phyloP scores from a whole-genome alignment of 2,113 vertebrate genomes.

The Paramisgurnus dabryanus region DNA sequence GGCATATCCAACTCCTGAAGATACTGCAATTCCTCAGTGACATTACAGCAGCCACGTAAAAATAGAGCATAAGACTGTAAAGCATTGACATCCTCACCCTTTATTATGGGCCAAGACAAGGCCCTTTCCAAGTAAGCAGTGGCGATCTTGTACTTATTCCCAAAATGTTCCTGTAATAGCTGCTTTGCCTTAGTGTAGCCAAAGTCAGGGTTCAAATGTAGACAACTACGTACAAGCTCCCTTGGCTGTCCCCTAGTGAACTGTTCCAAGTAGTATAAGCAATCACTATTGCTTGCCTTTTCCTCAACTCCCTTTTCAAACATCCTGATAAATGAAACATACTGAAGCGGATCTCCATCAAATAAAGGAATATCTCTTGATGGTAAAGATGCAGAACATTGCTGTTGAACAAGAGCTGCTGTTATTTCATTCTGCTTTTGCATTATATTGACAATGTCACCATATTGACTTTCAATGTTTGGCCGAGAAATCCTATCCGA shows the following conservation, averaged over 20 bases:
- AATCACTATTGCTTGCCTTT: too few relatives aligned
- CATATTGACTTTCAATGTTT: too few relatives aligned
- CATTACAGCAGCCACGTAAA: constrained; percentile 20
- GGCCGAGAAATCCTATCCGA: neutral
- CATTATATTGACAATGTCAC: too few relatives aligned
- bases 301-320: too few relatives aligned
- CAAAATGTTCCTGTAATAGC: constrained; percentile 1
- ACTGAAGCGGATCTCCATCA: too few relatives aligned
- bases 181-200: constrained; percentile 4
- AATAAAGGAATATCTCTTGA: too few relatives aligned
- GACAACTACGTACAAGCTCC: constrained; percentile 3
- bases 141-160: constrained; percentile 12
- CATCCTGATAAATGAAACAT: too few relatives aligned
- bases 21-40: constrained; percentile 7
- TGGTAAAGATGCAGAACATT: too few relatives aligned
- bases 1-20: constrained; percentile 20
- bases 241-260: too few relatives aligned
- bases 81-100: constrained; percentile 24
- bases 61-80: constrained; percentile 17
- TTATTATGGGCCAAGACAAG: constrained; percentile 21
- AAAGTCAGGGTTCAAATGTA: constrained; percentile 13
- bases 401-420: too few relatives aligned
- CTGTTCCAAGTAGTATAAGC: too few relatives aligned
- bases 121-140: constrained; percentile 20
- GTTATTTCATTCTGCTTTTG: too few relatives aligned